A percentile compares a stretch with the other conserved stretches of the same genome.
phyloP scores from a whole-genome alignment of 2,888 invertebrate species.

The Stenchaetothrips biformis region DNA sequence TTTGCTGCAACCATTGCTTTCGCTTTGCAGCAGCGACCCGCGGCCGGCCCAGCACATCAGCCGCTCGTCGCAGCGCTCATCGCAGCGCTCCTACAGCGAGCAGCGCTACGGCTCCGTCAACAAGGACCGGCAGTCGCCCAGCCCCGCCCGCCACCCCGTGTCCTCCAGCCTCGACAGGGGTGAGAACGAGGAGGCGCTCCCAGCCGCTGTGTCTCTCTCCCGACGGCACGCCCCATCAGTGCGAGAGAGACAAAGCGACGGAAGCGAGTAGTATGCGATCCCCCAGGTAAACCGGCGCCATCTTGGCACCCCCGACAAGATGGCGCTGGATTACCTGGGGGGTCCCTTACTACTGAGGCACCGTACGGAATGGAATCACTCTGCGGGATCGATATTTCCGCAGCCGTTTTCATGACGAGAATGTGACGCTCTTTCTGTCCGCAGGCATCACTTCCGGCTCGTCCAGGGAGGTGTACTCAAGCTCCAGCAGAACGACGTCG shows the following conservation, averaged over 20 bases:
- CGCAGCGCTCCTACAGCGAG: constrained; percentile 32
- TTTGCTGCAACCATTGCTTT: background rate
- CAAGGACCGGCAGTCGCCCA: constrained; percentile 6
- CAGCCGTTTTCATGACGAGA: too few relatives aligned
- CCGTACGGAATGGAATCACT: too few relatives aligned
- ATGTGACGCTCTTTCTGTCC: background rate
- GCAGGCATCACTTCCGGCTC: background rate
- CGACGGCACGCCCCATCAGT: too few relatives aligned
- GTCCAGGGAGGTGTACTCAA: constrained; percentile 11
- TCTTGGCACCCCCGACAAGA: too few relatives aligned
- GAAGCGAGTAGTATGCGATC: too few relatives aligned
- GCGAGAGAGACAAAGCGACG: too few relatives aligned
- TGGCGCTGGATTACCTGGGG: too few relatives aligned
- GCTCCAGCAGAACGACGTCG: background rate
- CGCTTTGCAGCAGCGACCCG: background rate
- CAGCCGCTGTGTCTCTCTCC: background rate
- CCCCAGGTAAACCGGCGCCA: too few relatives aligned
- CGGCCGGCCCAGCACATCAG: background rate
- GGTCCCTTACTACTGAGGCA: too few relatives aligned
- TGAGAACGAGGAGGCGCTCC: too few relatives aligned
- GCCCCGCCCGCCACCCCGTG: background rate
- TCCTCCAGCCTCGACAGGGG: constrained; percentile 19
- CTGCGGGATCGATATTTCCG: too few relatives aligned
- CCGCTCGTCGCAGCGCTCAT: background rate
- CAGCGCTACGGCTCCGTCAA: constrained; percentile 35